Base-by-base conservation (phyloP, 1,140 invertebrate species). In the Pachyrhynchus sulphureomaculatus region DNA sequence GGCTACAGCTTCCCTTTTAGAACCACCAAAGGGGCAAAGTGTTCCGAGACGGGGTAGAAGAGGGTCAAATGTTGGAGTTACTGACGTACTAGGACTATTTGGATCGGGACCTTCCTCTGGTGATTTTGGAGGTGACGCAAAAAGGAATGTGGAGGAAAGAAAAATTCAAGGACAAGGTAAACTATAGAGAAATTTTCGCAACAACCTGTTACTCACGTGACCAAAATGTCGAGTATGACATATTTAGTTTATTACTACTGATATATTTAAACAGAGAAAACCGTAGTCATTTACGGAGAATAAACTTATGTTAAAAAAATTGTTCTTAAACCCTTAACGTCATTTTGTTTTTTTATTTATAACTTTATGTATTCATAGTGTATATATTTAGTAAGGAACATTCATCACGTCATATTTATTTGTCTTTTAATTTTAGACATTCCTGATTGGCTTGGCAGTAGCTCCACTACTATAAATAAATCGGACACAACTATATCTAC, bases 381-480 rank as follows among this genome's bases (percentile, higher is more conserved):
- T n/a, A n/a, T n/a, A n/a, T n/a, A n/a, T n/a, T n/a, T n/a, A n/a
- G n/a, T n/a, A n/a, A n/a, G n/a, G n/a, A n/a, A n/a, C n/a, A n/a
- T n/a, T n/a, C n/a, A n/a, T n/a, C n/a, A n/a, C n/a, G n/a, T n/a
- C n/a, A n/a, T n/a, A n/a, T n/a, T n/a, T n/a, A n/a, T n/a, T n/a
- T n/a, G n/a, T n/a, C n/a, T n/a, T 21, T 41, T 20, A n/a, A 33
- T 41, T 60, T 61, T 47, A 66, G 65, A 48, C 23, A 33, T 61
- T 48, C 68, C 66, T n/a, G 66, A 70, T 34, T 70, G 68, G 69
- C 48, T 67, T 9, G 53, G 53, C 6, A 62, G 64, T 5, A 29
- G 45, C 12, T 13, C 58, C 26, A 52, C 52, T 4, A 26, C 29
- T 37, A 36, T 20, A 15, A 47, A 33, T 12, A 42, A 33, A 52